Base-by-base conservation (phyloP, 2,797 vertebrate species). In the Eulemur mongoz region DNA sequence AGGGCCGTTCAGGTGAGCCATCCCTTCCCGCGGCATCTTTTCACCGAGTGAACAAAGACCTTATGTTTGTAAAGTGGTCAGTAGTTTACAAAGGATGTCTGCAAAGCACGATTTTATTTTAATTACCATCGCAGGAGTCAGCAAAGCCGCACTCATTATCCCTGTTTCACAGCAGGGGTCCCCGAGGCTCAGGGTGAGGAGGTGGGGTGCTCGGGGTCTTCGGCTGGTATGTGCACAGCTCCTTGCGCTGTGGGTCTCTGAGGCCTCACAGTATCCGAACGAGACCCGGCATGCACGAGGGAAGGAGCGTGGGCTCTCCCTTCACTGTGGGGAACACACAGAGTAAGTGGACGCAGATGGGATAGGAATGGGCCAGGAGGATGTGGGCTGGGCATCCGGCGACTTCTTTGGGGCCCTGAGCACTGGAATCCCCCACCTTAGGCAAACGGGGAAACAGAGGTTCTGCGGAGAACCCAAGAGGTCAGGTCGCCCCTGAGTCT, bases 391-490 rank as follows among this genome's bases (percentile, higher is more conserved):
- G 32, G 25, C 14, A 30, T n/a, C 65, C 70, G 84, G 95, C 22
- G 2, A 61, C 78, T 95, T 97, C 88, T 72, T 89, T 40, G 23
- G 35, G 78, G 73, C 79, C 27, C 7, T 50, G 57, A 57, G 67
- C 2, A 0, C 87, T 91, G 93, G 96, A 97, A 97, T 97, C 94
- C 73, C 96, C 97, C 83, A 52, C 54, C n/a, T 88, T 20, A 80
- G 67, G 79, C 13, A n/a, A 86, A 95, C 80, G 38, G 93, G 84
- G 94, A 96, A 96, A 94, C 3, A 9, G 9, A 72, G 73, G 54
- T 57, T 67, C 59, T 81, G 6, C 4, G 88, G 79, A 86, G 57
- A 93, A 73, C 20, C 63, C n/a, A 10, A n/a, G 81, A 27, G 22
- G 57, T 57, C 59, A 10, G 89, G 84, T 30, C 23, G 30, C 32